Conservation (phyloP, 1,140 invertebrate species). For the Sitobion miscanthi region DNA sequence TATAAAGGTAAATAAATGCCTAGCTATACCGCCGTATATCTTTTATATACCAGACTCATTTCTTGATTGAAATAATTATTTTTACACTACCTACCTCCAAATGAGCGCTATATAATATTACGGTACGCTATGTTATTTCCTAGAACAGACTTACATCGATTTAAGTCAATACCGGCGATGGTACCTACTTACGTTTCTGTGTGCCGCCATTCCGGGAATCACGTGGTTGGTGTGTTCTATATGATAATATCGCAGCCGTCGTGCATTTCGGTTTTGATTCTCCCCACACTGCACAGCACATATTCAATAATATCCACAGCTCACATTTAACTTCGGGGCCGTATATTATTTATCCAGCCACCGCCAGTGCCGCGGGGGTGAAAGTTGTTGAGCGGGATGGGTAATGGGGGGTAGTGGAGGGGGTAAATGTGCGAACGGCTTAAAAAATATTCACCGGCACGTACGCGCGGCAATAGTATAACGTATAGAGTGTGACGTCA, state of each 20-base stretch:
- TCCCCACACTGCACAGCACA: background rate
- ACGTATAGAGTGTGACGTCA: background rate
- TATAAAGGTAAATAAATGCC: too few species aligned
- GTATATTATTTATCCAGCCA: background rate
- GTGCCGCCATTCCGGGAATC: background rate
- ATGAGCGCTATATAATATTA: background rate
- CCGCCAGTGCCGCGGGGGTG: accelerated
- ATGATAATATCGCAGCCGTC: background rate
- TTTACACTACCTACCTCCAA: background rate
- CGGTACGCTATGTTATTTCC: background rate
- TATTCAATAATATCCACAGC: background rate
- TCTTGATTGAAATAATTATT: background rate
- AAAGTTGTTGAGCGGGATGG: accelerated
- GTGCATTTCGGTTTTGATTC: background rate
- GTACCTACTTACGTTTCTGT: background rate
- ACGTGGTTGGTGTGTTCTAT: background rate
- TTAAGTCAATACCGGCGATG: background rate
- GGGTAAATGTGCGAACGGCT: background rate
- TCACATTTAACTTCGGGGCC: background rate
- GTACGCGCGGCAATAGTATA: background rate
- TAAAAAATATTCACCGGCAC: background rate
- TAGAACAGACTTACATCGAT: background rate
- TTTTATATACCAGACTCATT: background rate
- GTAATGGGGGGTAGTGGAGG: accelerated
- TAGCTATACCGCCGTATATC: too few species aligned